Evolutionary conservation across 2,888 invertebrate genomes (phyloP).

Genomic region (Melangyna quadrimaculata): DNA sequence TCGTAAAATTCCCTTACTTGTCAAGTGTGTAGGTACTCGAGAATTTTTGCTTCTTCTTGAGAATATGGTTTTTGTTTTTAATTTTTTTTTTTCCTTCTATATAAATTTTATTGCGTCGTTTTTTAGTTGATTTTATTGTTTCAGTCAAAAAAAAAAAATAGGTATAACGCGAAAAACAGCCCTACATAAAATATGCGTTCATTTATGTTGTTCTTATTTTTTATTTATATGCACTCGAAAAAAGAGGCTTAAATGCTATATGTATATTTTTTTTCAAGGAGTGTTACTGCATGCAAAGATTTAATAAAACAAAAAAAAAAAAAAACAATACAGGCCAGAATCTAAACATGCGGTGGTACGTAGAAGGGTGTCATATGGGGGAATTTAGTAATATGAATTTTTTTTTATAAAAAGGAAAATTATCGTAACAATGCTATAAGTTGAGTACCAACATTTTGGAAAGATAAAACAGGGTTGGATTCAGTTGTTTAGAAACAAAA

Average conservation of each 20-base stretch:
- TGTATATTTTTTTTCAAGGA: slow-evolving; percentile 15
- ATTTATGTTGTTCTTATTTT: slow-evolving; percentile 10
- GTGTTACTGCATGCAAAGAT: slow-evolving; percentile 49
- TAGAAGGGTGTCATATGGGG: neutral
- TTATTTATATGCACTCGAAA: slow-evolving; percentile 8
- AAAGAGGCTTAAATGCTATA: slow-evolving; percentile 35
- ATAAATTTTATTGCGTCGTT: slow-evolving; percentile 40
- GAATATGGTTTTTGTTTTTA: slow-evolving; percentile 41
- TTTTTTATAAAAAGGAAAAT: neutral
- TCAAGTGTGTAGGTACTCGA: slow-evolving; percentile 58
- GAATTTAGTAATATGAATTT: slow-evolving; percentile 3
- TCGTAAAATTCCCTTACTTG: slow-evolving; percentile 68
- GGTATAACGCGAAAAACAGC: slow-evolving; percentile 36
- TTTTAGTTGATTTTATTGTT: slow-evolving; percentile 58
- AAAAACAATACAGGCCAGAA: slow-evolving; percentile 34
- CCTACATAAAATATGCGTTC: too few species aligned
- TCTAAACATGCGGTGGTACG: neutral
- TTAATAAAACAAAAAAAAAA: too few species aligned
- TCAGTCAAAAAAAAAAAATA: too few species aligned
- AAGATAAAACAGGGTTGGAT: neutral
- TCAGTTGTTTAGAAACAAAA: neutral
- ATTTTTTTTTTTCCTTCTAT: slow-evolving; percentile 15
- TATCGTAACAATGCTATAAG: neutral
- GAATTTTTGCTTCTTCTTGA: slow-evolving; percentile 43
- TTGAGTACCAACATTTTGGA: neutral